A percentile compares a stretch with the other conserved stretches of the same genome.
Evolutionary conservation across 2,888 invertebrate species (phyloP).

Genomic region (Papilio demoleus): DNA sequence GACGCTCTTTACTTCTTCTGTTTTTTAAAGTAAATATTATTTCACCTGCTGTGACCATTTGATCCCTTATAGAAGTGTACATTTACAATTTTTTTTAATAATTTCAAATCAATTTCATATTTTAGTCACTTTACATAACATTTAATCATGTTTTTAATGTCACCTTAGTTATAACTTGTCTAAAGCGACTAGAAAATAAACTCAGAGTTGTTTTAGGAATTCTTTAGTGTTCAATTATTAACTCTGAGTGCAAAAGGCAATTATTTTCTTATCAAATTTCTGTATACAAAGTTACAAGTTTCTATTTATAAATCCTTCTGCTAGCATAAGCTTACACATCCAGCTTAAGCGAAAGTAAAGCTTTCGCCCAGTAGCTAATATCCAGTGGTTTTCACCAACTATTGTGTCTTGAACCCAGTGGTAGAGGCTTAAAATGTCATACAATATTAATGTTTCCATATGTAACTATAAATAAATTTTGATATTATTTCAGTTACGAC

Average conservation of each 20-base stretch:
- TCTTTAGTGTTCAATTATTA: too few species aligned
- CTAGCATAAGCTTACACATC: neutral
- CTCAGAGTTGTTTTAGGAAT: too few species aligned
- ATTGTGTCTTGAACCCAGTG: neutral
- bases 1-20: too few species aligned
- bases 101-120: neutral
- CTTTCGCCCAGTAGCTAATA: constrained; percentile 9
- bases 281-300: too few species aligned
- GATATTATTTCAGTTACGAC: neutral
- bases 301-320: neutral
- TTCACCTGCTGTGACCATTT: neutral
- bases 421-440: neutral
- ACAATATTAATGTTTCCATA: neutral
- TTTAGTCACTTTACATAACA: neutral
- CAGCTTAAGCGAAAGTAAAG: constrained; percentile 7
- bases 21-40: neutral
- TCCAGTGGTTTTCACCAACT: neutral
- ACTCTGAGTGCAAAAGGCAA: too few species aligned
- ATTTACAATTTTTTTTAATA: neutral
- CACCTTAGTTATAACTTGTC: neutral
- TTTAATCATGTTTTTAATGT: neutral
- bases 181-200: too few species aligned
- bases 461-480: neutral
- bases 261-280: too few species aligned
- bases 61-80: neutral